Base-by-base conservation (phyloP, 1,140 invertebrate genomes). In the Drosophila repletoides region DNA sequence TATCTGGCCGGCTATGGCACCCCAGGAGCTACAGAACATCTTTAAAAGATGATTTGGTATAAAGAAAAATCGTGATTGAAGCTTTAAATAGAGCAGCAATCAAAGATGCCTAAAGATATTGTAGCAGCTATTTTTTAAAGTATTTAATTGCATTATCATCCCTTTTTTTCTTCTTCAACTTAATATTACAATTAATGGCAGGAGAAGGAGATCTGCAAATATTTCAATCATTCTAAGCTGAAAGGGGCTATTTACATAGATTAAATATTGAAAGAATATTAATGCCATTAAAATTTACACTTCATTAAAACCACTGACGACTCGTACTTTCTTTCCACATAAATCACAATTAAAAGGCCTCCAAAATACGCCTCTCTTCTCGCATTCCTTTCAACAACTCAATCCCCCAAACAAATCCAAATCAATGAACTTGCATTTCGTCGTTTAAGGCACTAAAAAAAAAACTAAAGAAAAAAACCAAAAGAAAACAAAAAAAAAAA, bases 381-480 rank as follows among this genome's bases (percentile, higher is more conserved):
- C 28, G 34, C 24, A 29, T 15, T 9, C 5, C 43, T 33, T 29
- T 31, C 41, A 55, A 55, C 65, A 69, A 10, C 65, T 64, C 40
- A 51, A 58, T 59, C 51, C n/a, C n/a, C n/a, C n/a, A n/a, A 21
- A 14, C 45, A 12, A 34, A 40, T 22, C 22, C 31, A 64, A 60
- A 63, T 76, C 52, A 55, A 77, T 83, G 77, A 68, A 72, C 73
- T 53, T 65, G 63, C 68, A 63, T 55, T 72, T 73, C 69, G 51
- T 77, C 49, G 53, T 34, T 33, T 21, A 5, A 9, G 12, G 51
- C 60, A 22, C 9, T 36, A 56, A 22, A 48, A 17, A 34, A 14
- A 49, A 5, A 28, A 9, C 12, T 1, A 12, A 12, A 29, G 21
- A 41, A 43, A 15, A 28, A 36, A 33, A 59, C 48, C 19, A 22